Conservation (phyloP, 2,888 invertebrate genomes). For the Apotomis capreana region DNA sequence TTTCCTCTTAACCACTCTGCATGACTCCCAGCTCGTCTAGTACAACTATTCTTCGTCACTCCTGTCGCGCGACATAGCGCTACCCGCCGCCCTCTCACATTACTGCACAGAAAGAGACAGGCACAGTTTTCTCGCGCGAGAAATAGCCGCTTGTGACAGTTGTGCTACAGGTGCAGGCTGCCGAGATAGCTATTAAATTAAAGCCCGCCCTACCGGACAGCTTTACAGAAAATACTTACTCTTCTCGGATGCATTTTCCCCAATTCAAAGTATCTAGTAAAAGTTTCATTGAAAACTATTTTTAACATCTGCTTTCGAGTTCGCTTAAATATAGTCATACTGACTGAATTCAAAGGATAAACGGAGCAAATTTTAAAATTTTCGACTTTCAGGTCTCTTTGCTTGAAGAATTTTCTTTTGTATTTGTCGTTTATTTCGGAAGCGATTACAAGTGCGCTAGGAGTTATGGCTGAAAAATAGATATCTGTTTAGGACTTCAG, state of each 20-base stretch:
- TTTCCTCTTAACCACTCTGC: too few species aligned
- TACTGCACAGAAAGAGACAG: too few species aligned
- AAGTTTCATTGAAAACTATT: constrained; percentile 73
- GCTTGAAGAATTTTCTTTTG: constrained; percentile 5
- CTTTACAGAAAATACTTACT: constrained; percentile 59
- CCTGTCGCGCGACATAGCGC: too few species aligned
- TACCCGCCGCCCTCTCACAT: too few species aligned
- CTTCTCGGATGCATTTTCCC: constrained; percentile 83
- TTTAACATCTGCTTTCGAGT: constrained; percentile 84
- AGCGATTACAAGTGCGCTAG: constrained; percentile 52
- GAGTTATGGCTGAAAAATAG: constrained; percentile 54
- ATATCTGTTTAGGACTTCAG: neutral
- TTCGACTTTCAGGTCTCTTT: constrained; percentile 21
- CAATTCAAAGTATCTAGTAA: constrained; percentile 86
- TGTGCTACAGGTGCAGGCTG: too few species aligned
- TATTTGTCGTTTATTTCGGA: constrained; percentile 38
- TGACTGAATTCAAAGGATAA: constrained; percentile 48
- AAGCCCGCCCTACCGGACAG: too few species aligned
- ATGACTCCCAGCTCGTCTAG: too few species aligned
- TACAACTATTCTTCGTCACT: too few species aligned
- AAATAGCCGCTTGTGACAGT: too few species aligned
- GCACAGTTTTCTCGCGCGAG: too few species aligned
- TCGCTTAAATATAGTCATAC: constrained; percentile 81
- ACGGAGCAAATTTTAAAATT: constrained; percentile 48
- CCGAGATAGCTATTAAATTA: too few species aligned